A percentile compares a stretch with the other conserved stretches of the same genome.
These are phyloP conservation scores for Hippopotamyrus pictus DNA, from an alignment of 2,797 vertebrate species.

Conservation along the genomic window DNA sequence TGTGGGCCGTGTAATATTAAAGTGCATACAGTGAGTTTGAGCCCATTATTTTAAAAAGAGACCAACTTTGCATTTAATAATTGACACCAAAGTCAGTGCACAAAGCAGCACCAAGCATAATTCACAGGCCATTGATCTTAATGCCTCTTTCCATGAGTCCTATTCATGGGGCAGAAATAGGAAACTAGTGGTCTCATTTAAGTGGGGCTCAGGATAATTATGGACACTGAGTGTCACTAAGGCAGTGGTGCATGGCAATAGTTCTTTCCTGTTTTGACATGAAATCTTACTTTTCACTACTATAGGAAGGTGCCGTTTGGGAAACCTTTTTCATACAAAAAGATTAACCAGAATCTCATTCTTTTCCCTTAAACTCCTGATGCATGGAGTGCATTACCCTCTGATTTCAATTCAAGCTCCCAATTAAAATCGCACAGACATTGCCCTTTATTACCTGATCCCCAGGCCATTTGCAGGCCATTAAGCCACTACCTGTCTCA, in stretches of 20 bases:
- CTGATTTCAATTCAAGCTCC: conserved; percentile 67
- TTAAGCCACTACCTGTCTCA: conserved; percentile 68
- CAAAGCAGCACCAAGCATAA: conserved; percentile 39
- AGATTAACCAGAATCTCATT: conserved; percentile 56
- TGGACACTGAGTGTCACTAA: conserved; percentile 54
- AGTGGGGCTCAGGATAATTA: conserved; percentile 52
- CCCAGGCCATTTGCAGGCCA: conserved; percentile 63
- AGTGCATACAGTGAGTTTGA: neutral
- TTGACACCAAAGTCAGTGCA: conserved; percentile 36
- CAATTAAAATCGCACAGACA: conserved; percentile 73
- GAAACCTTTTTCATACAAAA: conserved; percentile 48
- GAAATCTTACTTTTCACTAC: conserved; percentile 52
- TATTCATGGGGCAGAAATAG: conserved; percentile 28
- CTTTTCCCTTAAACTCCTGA: conserved; percentile 59
- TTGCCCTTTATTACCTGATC: conserved; percentile 71
- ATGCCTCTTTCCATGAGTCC: conserved; percentile 27
- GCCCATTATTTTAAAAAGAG: conserved; percentile 21
- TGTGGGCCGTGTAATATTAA: neutral
- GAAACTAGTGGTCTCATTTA: conserved; percentile 36
- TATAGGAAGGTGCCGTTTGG: conserved; percentile 51
- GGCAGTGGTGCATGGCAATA: conserved; percentile 58
- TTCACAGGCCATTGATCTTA: conserved; percentile 35
- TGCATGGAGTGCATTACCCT: conserved; percentile 67
- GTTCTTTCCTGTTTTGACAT: conserved; percentile 56
- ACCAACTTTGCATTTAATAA: conserved; percentile 31